A percentile compares a stretch with the other conserved stretches of the same genome.
Evolutionary conservation across 2,797 vertebrate genomes (phyloP).

Genomic region (Anguilla megastoma): DNA sequence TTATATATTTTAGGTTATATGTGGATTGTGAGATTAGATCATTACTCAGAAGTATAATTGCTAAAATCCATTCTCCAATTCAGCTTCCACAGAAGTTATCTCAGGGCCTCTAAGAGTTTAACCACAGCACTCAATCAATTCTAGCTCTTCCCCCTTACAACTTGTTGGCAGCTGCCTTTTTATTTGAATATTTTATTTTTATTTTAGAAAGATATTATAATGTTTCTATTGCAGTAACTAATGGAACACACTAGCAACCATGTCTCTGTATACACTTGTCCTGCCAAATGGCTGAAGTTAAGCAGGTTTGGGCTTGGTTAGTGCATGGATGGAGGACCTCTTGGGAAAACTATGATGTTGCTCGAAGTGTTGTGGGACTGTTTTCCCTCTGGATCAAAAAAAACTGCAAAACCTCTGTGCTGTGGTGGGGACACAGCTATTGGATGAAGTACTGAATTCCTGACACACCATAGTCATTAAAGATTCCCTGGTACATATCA

Average conservation of each 20-base stretch:
- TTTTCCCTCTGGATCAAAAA: neutral
- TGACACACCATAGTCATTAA: neutral
- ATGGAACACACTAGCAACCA: neutral
- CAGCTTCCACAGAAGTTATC: neutral
- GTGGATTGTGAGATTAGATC: neutral
- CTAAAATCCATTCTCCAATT: neutral
- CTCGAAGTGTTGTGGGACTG: neutral
- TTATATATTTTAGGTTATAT: neutral
- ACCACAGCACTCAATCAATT: neutral
- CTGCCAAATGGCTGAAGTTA: neutral
- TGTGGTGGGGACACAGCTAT: neutral
- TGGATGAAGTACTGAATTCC: neutral
- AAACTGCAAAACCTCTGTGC: neutral
- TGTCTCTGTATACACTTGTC: neutral
- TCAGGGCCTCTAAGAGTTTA: neutral
- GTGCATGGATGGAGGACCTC: too few species aligned
- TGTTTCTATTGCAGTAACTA: neutral
- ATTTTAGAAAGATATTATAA: neutral
- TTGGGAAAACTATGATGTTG: neutral
- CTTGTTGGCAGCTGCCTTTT: neutral
- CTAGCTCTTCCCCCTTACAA: neutral
- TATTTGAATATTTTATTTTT: neutral
- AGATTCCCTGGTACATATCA: neutral
- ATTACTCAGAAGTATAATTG: neutral
- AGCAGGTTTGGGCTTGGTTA: neutral